Conservation (phyloP, 2,888 invertebrate species). For the Oegoconia quadripuncta region DNA sequence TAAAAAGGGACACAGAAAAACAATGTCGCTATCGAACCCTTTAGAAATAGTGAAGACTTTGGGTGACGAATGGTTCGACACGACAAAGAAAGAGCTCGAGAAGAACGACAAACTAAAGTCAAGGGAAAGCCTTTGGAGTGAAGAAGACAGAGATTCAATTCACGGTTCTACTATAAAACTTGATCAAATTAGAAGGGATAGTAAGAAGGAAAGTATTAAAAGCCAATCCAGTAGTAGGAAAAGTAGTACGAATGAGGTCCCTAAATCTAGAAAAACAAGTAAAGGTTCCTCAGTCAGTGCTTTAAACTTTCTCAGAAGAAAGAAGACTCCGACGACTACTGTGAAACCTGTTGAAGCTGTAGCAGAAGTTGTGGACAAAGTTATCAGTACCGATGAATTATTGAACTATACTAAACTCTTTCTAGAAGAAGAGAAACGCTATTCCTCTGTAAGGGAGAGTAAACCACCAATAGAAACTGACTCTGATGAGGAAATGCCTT, state of each 20-base stretch:
- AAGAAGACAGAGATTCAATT: slow-evolving; percentile 67
- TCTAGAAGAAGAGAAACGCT: slow-evolving; percentile 62
- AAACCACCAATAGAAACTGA: slow-evolving; percentile 53
- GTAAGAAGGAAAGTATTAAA: slow-evolving; percentile 62
- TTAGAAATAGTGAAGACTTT: slow-evolving; percentile 66
- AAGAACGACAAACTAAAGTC: slow-evolving; percentile 70
- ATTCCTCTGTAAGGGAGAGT: slow-evolving; percentile 42
- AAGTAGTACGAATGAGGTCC: slow-evolving; percentile 50
- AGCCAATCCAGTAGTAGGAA: slow-evolving; percentile 49
- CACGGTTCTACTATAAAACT: slow-evolving; percentile 59
- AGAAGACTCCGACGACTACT: slow-evolving; percentile 59
- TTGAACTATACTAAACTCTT: slow-evolving; percentile 59
- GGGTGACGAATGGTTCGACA: slow-evolving; percentile 72
- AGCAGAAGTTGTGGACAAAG: slow-evolving; percentile 50
- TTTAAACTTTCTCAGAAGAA: slow-evolving; percentile 62
- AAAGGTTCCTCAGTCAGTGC: slow-evolving; percentile 69
- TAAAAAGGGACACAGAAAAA: slow-evolving; percentile 69
- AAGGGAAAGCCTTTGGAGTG: slow-evolving; percentile 71
- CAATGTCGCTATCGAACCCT: slow-evolving; percentile 72
- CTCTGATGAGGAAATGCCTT: slow-evolving; percentile 58
- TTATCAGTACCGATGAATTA: slow-evolving; percentile 52
- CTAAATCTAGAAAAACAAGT: slow-evolving; percentile 62
- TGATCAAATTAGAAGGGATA: slow-evolving; percentile 59
- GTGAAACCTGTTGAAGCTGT: slow-evolving; percentile 61
- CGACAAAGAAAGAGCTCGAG: slow-evolving; percentile 57